Base-by-base conservation (phyloP, 2,797 vertebrate genomes). In the Peromyscus nudipes region DNA sequence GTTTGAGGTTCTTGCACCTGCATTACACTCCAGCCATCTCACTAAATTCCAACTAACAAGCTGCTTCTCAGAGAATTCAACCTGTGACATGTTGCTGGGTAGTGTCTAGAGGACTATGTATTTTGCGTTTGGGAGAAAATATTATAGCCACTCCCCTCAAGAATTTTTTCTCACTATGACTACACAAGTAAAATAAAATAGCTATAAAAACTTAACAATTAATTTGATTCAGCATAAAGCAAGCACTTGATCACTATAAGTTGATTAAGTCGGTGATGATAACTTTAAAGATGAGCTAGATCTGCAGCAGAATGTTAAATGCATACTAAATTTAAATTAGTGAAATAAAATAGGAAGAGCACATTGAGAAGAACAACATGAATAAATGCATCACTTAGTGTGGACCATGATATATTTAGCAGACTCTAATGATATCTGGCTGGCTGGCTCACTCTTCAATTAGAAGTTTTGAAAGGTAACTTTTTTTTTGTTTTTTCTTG, bases 61-160 rank as follows among this genome's bases (percentile, higher is more conserved):
- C 14, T 92, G 25, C 34, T 88, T 84, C 25, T 96, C 25, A 90
- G 62, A 89, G 21, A 92, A 90, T 82, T 93, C 37, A 94, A 27
- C 49, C 34, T 96, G 6, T 12, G 94, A 40, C 19, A 52, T 55
- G 73, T 49, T 84, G 10, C 2, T 19, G 46, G 6, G 11, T 62
- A 84, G 25, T 97, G 0, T 34, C 34, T 79, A 67, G 7, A 92
- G 17, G 27, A 94, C 17, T 75, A 34, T 87, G 23, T 43, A 62
- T 75, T 96, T 92, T 92, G 27, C 62, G 14, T 55, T 96, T 76
- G 13, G n/a, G 40, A 52, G n/a, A 84, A 92, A 83, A 75, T 52
- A 84, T 29, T 89, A 92, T 34, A 91, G 1, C 1, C 9, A 43
- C 16, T 82, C 29, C 14, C 64, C 92, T 43, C 40, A 96, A 43